Evolutionary conservation across 2,888 invertebrate species (phyloP), one percentile per base, ranked within the genome.

Genomic region (Ecliptopera silaceata): DNA sequence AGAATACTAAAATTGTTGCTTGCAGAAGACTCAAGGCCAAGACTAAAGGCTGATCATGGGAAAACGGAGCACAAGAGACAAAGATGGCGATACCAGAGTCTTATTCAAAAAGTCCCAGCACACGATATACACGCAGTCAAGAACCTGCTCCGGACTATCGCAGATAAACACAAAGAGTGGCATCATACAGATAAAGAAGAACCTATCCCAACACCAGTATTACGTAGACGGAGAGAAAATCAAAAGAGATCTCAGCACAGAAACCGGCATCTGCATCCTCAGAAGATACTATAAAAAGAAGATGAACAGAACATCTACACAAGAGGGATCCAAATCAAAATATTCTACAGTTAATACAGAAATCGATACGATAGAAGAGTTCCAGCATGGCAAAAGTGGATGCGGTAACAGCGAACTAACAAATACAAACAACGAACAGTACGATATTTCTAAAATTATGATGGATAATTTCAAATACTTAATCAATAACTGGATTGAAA

Each of bases 1-100:
- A 81, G 83, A 83, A 78, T 78, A 80, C 80, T 72, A 79, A 78
- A 74, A 77, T 87, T 85, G 75, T 80, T 86, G 79, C 70, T 89
- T 88, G 65, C 89, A 89, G 89, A 84, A 77, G 75, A 76, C 34
- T 17, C 56, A 46, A 54, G 51, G 38, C 45, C 20, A 46, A 54
- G 56, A 39, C 46, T 18, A 39, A 53, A 52, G 49, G 31, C 46
- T 20, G 29, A 44, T 31, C 17, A 86, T 86, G 85, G 83, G 77
- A 48, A 86, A 77, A 64, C 59, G 60, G 43, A 67, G 62, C 53
- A 72, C 57, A 34, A 69, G 42, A 53, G 62, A 62, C 41, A 72
- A 69, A 52, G 71, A 72, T 53, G 69, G 63, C 15, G 70, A 72
- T 12, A 71, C 79, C 8, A 81, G 69, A 64, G 49, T 83, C 2